Base-by-base conservation (phyloP, 2,113 vertebrate genomes). In the Montifringilla adamsi region DNA sequence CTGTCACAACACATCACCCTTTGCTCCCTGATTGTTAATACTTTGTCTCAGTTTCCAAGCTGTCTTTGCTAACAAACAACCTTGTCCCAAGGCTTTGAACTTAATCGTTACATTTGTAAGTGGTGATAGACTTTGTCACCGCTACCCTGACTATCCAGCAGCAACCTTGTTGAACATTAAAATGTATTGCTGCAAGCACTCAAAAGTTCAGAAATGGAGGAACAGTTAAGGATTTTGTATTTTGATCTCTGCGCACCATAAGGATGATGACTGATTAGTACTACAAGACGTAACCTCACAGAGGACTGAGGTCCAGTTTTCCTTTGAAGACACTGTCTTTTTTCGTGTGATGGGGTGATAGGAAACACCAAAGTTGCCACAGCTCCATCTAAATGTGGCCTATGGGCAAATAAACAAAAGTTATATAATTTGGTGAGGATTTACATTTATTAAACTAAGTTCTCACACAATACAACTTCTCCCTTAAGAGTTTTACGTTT, bases 81-180 rank as follows among this genome's bases (percentile, higher is more conserved):
- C 88, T 92, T 89, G 91, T 97, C 96, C 91, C 69, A 98, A 97
- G 96, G 97, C 98, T 98, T 98, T 98, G 97, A 98, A 98, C 97
- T 94, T 96, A 92, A 94, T 94, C 60, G 13, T 96, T 97, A 90
- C 15, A n/a, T 95, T 96, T 96, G 89, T 94, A 96, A 92, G 97
- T 86, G 96, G 75, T 97, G 97, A 98, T 93, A 97, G 96, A 93
- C 79, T 59, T 80, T 91, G 96, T 97, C 97, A 97, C 95, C 80
- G 30, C 94, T 92, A 50, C 74, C 74, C 92, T 81, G 55, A 26
- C 76, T 88, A 68, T 43, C 68, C 83, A 85, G 52, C 26, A 79
- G 39, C 52, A 94, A 41, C 28, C 35, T 70, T 55, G 55, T 26
- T 80, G 64, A 73, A 62, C 52, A 77, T 33, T 19, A 52, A 89